These are phyloP conservation scores for Macrophya alboannulata DNA, from an alignment of 2,888 invertebrate genomes.

Conservation along the genomic window DNA sequence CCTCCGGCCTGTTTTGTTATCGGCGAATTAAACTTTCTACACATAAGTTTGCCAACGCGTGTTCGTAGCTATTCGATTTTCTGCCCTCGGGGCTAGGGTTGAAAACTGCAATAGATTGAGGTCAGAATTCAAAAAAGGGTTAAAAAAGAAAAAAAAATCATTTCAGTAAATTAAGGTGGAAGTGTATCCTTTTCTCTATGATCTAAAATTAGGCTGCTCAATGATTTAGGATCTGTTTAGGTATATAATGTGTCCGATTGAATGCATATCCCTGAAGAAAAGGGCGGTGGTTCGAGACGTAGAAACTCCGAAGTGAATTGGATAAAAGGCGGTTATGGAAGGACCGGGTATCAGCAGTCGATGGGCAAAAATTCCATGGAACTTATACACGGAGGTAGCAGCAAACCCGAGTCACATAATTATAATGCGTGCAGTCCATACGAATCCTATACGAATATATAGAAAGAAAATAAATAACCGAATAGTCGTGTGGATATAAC, in stretches of 20 bases:
- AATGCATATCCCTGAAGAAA: not conserved
- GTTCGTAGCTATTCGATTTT: not conserved
- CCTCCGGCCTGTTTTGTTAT: not conserved
- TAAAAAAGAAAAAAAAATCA: not conserved
- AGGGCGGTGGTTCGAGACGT: not conserved
- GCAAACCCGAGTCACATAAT: not conserved
- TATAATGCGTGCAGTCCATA: slow-evolving; percentile 7
- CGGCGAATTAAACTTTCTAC: not conserved
- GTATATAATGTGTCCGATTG: not conserved
- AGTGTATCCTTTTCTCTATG: not conserved
- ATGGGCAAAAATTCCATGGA: not conserved
- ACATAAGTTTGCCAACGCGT: too few relatives aligned
- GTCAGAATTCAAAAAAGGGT: too few relatives aligned
- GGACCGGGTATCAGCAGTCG: not conserved
- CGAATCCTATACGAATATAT: not conserved
- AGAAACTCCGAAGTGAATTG: slow-evolving; percentile 24
- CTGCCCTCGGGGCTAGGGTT: not conserved
- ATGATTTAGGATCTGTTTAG: slow-evolving; percentile 9
- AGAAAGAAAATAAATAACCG: not conserved
- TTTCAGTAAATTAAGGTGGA: not conserved
- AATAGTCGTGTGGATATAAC: slow-evolving; percentile 36
- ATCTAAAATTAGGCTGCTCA: not conserved
- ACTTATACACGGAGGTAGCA: not conserved
- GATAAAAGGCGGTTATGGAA: slow-evolving; percentile 22
- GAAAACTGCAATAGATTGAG: too few relatives aligned